Evolutionary conservation across 2,888 invertebrate species (phyloP), one percentile per base, ranked within the genome.

Genomic region (Xestoiulus laeticollis): DNA sequence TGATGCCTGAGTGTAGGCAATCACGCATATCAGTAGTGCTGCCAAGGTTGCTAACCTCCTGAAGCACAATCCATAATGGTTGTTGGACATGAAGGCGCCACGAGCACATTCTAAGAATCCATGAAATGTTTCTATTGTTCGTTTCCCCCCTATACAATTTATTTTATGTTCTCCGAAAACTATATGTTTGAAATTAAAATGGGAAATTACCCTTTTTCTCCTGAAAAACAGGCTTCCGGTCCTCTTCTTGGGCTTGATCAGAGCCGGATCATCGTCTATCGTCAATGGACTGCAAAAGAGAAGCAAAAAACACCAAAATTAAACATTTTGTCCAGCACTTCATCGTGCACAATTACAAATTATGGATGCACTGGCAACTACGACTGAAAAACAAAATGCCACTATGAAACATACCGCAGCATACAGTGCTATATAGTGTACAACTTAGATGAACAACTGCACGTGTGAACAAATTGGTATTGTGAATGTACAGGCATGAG

Each of bases 191-290:
- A 38, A 68, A n/a, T n/a, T n/a, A n/a, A n/a, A 33, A 16, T 30
- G 12, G 5, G 5, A 38, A 33, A 89, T 90, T 91, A 94, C 97
- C 94, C 97, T 96, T 92, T 97, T 97, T 93, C 97, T 97, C 90
- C 97, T 95, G 92, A 97, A 97, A 94, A 97, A 97, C 89, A 97
- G 93, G 90, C 97, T 97, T 87, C 97, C 97, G 1, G 68, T 68
- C 87, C 97, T 93, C 93, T 97, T 97, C 90, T 96, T 94, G 90
- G 97, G 93, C 91, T 97, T 97, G 12, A 22, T 68, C 26, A 68
- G 68, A 26, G 68, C 68, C 68, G 12, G 68, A n/a, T 43, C 87
- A 68, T 68, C 78, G 38, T 87, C 87, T n/a, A 87, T 53, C 19
- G 87, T 87, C 87, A 87, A 33, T n/a, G 87, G 87, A 33, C 87